phyloP scores from a whole-genome alignment of 1,140 invertebrate genomes.

The Papilio dardanus region DNA sequence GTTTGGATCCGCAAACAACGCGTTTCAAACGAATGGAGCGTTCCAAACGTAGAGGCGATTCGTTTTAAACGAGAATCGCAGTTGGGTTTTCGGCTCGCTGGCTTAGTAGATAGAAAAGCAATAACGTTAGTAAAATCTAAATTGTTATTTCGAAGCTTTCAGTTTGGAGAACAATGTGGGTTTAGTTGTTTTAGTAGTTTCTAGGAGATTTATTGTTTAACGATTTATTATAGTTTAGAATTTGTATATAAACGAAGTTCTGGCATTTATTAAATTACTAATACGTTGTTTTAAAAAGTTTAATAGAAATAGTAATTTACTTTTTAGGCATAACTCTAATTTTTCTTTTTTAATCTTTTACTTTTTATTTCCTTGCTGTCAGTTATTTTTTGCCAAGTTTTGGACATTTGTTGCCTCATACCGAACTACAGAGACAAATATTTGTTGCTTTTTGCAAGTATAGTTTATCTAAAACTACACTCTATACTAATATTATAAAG shows the following conservation, averaged over 20 bases:
- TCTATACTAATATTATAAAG: too few relatives aligned
- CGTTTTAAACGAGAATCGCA: conserved; percentile 7
- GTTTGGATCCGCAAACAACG: conserved; percentile 23
- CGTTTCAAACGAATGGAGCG: conserved; percentile 3
- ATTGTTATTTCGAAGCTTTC: background rate
- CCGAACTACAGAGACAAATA: too few relatives aligned
- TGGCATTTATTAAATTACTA: background rate
- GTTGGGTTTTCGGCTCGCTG: conserved; percentile 8
- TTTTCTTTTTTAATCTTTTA: too few relatives aligned
- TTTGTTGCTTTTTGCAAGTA: too few relatives aligned
- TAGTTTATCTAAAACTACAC: too few relatives aligned
- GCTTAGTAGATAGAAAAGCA: conserved; percentile 4
- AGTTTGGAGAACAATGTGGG: background rate
- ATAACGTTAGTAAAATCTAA: conserved; percentile 9
- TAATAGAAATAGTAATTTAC: background rate
- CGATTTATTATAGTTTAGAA: background rate
- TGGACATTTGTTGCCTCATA: too few relatives aligned
- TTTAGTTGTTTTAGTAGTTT: background rate
- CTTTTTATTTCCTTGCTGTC: too few relatives aligned
- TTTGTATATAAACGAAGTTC: background rate
- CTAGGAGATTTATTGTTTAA: background rate
- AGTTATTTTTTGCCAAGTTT: too few relatives aligned
- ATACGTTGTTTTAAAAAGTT: background rate
- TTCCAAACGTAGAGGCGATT: conserved; percentile 18
- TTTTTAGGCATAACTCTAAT: background rate